Percentiles rank a stretch among this genome's conserved stretches.
Conservation (phyloP, 2,888 invertebrate species). For the Psococerastis gibbosa region DNA sequence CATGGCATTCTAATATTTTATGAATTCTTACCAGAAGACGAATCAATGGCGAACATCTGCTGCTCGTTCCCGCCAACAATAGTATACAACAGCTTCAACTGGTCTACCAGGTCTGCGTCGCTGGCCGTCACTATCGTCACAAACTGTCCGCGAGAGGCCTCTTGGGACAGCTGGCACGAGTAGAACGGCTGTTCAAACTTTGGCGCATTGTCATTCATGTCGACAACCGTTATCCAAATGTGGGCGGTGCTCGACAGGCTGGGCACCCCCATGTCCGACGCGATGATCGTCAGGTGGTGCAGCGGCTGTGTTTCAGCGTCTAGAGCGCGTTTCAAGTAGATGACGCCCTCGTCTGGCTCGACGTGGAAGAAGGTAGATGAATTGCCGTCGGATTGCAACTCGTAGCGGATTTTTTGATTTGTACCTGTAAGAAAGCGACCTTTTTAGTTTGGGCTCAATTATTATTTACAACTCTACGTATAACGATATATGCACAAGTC, state of each 20-base stretch:
- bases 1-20: no score
- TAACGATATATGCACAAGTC: no score
- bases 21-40: slow-evolving; percentile 26
- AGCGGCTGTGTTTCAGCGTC: slow-evolving; percentile 57
- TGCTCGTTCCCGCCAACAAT: slow-evolving; percentile 66
- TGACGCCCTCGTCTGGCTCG: slow-evolving; percentile 52
- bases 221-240: slow-evolving; percentile 64
- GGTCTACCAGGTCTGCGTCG: slow-evolving; percentile 70
- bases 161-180: slow-evolving; percentile 55
- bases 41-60: slow-evolving; percentile 49
- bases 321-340: slow-evolving; percentile 56
- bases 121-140: slow-evolving; percentile 75
- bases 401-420: slow-evolving; percentile 48
- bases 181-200: slow-evolving; percentile 66
- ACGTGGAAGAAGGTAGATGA: slow-evolving; percentile 54
- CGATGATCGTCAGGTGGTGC: slow-evolving; percentile 63
- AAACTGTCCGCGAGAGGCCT: slow-evolving; percentile 69
- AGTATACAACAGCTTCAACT: slow-evolving; percentile 51
- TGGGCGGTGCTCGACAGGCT: slow-evolving; percentile 61
- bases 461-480: no score
- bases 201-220: slow-evolving; percentile 84
- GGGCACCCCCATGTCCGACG: slow-evolving; percentile 70
- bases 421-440: slow-evolving; percentile 27
- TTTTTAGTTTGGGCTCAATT: no score
- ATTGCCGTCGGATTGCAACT: slow-evolving; percentile 41